These are phyloP conservation scores for Pteropus alecto DNA, from an alignment of 2,113 vertebrate genomes.

Conservation along the genomic window DNA sequence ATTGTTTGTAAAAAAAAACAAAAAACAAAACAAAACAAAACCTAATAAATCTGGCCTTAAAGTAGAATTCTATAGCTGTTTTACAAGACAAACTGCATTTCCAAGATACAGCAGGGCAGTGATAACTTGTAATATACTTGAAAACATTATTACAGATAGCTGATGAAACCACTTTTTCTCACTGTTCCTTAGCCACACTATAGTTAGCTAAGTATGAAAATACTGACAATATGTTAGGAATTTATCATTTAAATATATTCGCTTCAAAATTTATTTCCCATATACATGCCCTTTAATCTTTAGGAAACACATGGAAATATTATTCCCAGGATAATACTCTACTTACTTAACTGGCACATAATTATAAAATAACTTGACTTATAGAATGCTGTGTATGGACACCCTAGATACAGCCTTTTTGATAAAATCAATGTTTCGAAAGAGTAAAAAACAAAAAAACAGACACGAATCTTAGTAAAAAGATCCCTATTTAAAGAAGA, in stretches of 20 bases:
- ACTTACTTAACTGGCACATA: not conserved
- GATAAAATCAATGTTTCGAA: not conserved
- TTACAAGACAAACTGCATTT: not conserved
- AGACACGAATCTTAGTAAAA: not conserved
- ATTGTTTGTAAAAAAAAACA: not conserved
- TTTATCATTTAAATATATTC: slow-evolving; percentile 33
- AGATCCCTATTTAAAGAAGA: not conserved
- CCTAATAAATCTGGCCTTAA: not conserved
- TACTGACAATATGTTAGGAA: not conserved
- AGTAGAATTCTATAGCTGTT: not conserved
- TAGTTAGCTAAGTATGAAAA: not conserved
- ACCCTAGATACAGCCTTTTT: not conserved
- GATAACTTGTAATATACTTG: not conserved
- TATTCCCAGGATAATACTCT: not conserved
- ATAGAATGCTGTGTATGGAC: not conserved
- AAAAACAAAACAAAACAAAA: not conserved
- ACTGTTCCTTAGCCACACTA: not conserved
- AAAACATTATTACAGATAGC: not conserved
- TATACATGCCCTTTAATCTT: not conserved
- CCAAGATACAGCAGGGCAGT: not conserved
- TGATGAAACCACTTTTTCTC: not conserved
- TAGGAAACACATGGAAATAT: not conserved
- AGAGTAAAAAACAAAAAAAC: not conserved
- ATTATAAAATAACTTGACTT: not conserved
- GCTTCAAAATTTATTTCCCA: slow-evolving; percentile 8